These are phyloP conservation scores for Macrotis lagotis DNA, from an alignment of 2,113 vertebrate genomes.

Conservation along the genomic window DNA sequence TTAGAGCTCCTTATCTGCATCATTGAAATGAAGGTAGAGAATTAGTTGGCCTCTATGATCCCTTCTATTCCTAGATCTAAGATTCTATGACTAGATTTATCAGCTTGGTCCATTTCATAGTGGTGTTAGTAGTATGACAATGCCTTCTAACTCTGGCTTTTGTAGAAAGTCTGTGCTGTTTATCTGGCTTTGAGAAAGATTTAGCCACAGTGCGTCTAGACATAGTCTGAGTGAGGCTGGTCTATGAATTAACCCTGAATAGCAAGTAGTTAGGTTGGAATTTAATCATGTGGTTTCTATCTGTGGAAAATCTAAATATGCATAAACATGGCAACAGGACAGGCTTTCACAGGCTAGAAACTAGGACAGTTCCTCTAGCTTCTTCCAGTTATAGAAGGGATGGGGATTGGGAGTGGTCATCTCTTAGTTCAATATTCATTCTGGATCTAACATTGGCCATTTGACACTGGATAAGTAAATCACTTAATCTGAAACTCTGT, in stretches of 20 bases:
- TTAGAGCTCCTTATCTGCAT: background rate
- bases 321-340: background rate
- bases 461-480: background rate
- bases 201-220: background rate
- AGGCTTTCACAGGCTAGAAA: conserved; percentile 28
- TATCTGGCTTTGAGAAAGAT: conserved; percentile 29
- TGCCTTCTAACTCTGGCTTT: conserved; percentile 30
- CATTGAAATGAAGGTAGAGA: background rate
- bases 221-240: conserved; percentile 22
- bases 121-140: background rate
- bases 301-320: conserved; percentile 20
- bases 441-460: background rate
- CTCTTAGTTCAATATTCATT: background rate
- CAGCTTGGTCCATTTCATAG: conserved; percentile 34
- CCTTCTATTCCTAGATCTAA: background rate
- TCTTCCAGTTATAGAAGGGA: background rate
- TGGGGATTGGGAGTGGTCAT: background rate
- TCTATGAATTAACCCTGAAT: conserved; percentile 16
- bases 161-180: conserved; percentile 15
- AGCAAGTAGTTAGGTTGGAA: conserved; percentile 18
- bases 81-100: conserved; percentile 11
- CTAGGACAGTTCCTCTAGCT: background rate
- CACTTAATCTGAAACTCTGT: background rate
- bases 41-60: background rate
- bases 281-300: conserved; percentile 46